Base-by-base conservation (phyloP, 2,113 vertebrate genomes). In the Smithornis capensis region DNA sequence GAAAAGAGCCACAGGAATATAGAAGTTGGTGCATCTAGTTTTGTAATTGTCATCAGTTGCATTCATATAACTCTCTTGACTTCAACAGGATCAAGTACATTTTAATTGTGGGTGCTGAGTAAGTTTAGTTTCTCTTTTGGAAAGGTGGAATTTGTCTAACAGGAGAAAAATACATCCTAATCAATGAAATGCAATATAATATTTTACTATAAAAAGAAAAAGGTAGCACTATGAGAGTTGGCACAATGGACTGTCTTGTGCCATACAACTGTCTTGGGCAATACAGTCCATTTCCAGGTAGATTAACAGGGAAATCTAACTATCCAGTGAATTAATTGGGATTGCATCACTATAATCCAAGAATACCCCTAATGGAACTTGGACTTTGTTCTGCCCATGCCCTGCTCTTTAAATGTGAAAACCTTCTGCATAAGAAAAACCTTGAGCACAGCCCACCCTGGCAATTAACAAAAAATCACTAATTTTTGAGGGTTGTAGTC, bases 401-500 rank as follows among this genome's bases (percentile, higher is more conserved):
- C 40, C 87, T 87, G 18, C 40, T 94, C 68, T 73, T 87, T 38
- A 75, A 38, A 73, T 27, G 7, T 15, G 21, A 62, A 94, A 87
- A 69, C 18, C 8, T 86, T 68, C 49, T 69, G 29, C 75, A 18
- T 53, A 15, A 52, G 50, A 59, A 40, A 62, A 67, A 57, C 24
- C 14, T 50, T 19, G 12, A 65, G 31, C 59, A 31, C 13, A 45
- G 45, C 28, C 60, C 89, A 65, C 71, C 40, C n/a, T 33, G 40
- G 23, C 62, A 56, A 80, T 92, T 86, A 92, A 53, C 69, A 65
- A 90, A 81, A 87, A 69, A 69, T 19, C 50, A 70, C 86, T 83
- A 81, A 49, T 91, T 94, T 91, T 90, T 76, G 74, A 89, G 82
- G 49, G 64, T 44, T 92, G 74, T 80, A 86, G 63, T 50, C 59